Percentiles rank a stretch among this genome's conserved stretches.
Conservation (phyloP, 1,140 invertebrate genomes). For the Tetranychus cinnabarinus region DNA sequence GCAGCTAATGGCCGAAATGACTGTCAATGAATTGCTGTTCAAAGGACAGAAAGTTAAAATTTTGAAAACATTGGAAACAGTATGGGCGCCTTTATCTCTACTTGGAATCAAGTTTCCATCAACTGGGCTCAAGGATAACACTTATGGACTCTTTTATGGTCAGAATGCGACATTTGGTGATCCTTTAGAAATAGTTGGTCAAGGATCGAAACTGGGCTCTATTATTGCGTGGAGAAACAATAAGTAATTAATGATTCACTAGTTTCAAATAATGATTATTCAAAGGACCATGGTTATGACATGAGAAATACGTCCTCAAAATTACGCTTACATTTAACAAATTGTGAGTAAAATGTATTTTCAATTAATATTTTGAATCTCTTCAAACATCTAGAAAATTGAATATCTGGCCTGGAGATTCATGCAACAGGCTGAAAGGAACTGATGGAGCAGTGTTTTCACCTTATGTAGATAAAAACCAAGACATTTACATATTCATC, state of each 20-base stretch:
- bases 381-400: too few species aligned
- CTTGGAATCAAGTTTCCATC: constrained; percentile 2
- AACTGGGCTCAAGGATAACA: constrained; percentile 4
- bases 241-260: background rate
- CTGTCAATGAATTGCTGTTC: background rate
- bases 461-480: constrained; percentile 11
- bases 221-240: background rate
- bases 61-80: constrained; percentile 6
- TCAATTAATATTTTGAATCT: too few species aligned
- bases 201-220: background rate
- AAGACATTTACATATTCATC: too few species aligned
- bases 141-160: constrained; percentile 8
- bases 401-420: background rate
- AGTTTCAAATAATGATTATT: too few species aligned
- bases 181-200: constrained; percentile 7
- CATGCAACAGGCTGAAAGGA: constrained; percentile 15
- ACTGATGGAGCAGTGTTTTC: constrained; percentile 18
- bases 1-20: background rate
- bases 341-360: too few species aligned
- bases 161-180: constrained; percentile 4
- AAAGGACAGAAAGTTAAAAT: background rate
- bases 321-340: too few species aligned
- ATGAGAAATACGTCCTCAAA: too few species aligned
- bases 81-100: background rate
- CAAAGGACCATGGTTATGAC: too few species aligned